Conservation (phyloP, 2,888 invertebrate genomes). For the Sinodicranocentrus sp. region DNA sequence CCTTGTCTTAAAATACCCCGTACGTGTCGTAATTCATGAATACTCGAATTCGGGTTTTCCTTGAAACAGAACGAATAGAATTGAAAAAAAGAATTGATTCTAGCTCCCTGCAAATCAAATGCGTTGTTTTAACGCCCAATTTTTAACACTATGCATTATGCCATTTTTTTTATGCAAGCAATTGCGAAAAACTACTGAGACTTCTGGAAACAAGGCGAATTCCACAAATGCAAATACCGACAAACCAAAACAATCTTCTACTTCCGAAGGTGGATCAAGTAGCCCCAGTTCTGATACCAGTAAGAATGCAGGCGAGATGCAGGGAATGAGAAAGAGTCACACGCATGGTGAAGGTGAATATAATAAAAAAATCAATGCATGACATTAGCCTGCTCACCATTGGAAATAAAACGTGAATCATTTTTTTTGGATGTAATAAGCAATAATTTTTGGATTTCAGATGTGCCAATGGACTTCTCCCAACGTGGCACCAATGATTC, state of each 20-base stretch:
- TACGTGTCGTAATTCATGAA: too few relatives aligned
- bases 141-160: too few relatives aligned
- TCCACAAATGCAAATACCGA: too few relatives aligned
- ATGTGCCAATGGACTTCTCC: slow-evolving; percentile 74
- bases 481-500: slow-evolving; percentile 50
- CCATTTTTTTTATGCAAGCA: too few relatives aligned
- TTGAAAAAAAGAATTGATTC: too few relatives aligned
- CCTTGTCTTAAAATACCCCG: too few relatives aligned
- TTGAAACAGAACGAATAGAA: too few relatives aligned
- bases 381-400: not conserved
- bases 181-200: slow-evolving; percentile 81
- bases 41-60: too few relatives aligned
- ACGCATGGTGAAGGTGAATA: not conserved
- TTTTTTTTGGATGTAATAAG: too few relatives aligned
- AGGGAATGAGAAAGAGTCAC: not conserved
- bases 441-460: slow-evolving; percentile 30
- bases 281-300: slow-evolving; percentile 10
- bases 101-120: too few relatives aligned
- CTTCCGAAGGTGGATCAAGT: slow-evolving; percentile 21
- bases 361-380: not conserved
- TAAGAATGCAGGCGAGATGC: not conserved
- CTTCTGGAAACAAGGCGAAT: not conserved
- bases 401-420: not conserved
- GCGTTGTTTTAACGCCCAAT: too few relatives aligned
- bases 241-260: too few relatives aligned